Evolutionary conservation across 1,140 invertebrate genomes (phyloP), one percentile per base, ranked within the genome.

Genomic region (Teleopsis dalmanni): DNA sequence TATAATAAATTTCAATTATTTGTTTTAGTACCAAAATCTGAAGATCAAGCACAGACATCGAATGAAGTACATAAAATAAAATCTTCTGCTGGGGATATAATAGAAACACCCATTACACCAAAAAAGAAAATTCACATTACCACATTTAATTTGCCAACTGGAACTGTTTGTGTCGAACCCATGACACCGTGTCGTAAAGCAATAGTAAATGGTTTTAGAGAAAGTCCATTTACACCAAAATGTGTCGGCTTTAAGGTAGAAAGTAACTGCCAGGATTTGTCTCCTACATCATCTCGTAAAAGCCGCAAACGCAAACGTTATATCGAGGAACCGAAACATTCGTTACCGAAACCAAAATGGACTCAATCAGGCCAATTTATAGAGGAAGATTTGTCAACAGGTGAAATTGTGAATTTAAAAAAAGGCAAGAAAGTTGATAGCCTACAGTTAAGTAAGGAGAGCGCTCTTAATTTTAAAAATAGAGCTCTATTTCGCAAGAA

Each of bases 141-240:
- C 23, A 8, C 7, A 41, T 56, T 43, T 42, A 51, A 33, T 37
- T 46, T 8, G 48, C 61, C 22, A 54, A 58, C 59, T 18, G 60
- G 63, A 10, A 50, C 54, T 8, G 44, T 66, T 13, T 43, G 51
- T 13, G 64, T 64, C 2, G 64, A 64, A 53, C 61, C 61, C 2
- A 23, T 41, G 6, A 62, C 64, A 4, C 64, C 64, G 2, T 57
- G 21, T 4, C 51, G 51, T 3, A 62, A 65, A 27, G 56, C 55
- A 16, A 34, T 26, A 10, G 35, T n/a, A 3, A 33, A 21, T 9
- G 50, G 33, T 35, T 67, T 67, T 10, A 51, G 48, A 9, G 64
- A 59, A 45, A 21, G 49, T 48, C 55, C 56, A 0, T 10, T 38
- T 21, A 51, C 64, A 6, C 59, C 62, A 36, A 36, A 34, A 13